phyloP scores from a whole-genome alignment of 2,888 invertebrate genomes.

The Hymenopus coronatus region DNA sequence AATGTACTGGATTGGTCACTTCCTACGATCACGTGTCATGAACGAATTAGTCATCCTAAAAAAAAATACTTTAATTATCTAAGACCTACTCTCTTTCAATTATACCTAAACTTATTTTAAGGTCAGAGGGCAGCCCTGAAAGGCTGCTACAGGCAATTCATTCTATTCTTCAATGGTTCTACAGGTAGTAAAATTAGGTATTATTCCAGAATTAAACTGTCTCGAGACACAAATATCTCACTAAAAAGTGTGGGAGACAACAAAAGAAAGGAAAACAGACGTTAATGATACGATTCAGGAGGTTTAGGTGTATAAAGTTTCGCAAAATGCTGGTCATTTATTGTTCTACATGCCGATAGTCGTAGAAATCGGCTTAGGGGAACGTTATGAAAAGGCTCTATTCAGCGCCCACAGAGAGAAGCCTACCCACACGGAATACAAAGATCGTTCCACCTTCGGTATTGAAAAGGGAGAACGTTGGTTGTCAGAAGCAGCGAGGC shows the following conservation, averaged over 20 bases:
- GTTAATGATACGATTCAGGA: background rate
- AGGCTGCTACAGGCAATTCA: too few relatives aligned
- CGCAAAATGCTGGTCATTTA: background rate
- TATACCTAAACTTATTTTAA: too few relatives aligned
- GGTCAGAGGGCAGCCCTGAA: too few relatives aligned
- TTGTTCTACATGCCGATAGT: background rate
- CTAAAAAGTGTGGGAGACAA: background rate
- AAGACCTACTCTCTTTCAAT: too few relatives aligned
- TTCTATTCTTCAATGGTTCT: too few relatives aligned
- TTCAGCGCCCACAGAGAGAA: background rate
- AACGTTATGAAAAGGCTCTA: background rate
- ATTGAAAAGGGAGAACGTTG: background rate
- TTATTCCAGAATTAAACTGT: too few relatives aligned
- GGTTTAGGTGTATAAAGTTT: background rate
- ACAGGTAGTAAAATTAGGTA: too few relatives aligned
- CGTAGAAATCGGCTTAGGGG: background rate
- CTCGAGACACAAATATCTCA: background rate
- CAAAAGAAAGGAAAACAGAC: background rate
- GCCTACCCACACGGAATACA: background rate
- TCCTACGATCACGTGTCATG: too few relatives aligned
- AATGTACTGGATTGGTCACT: too few relatives aligned
- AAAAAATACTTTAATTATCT: too few relatives aligned
- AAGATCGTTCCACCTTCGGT: background rate
- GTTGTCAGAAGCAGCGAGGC: background rate
- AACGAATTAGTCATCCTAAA: too few relatives aligned